Evolutionary conservation across 2,888 invertebrate genomes (phyloP).

Genomic region (Xestia rhomboidea): DNA sequence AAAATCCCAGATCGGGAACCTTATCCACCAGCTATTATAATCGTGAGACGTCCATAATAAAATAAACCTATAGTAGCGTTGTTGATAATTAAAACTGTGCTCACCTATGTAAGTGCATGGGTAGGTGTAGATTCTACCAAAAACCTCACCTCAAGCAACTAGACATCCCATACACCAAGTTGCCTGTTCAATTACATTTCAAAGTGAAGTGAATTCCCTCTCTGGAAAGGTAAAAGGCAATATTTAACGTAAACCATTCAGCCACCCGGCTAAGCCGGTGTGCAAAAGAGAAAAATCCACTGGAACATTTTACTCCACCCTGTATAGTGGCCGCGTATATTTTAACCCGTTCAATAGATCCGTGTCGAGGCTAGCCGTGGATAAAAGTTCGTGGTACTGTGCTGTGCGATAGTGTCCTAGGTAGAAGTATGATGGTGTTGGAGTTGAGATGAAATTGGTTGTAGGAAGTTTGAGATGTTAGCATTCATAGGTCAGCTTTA

Average conservation of each 20-base stretch:
- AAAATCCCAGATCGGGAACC: background rate
- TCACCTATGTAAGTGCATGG: background rate
- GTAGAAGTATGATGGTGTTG: background rate
- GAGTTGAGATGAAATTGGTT: background rate
- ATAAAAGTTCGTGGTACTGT: conserved; percentile 35
- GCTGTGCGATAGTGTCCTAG: background rate
- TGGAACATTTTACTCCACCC: conserved; percentile 57
- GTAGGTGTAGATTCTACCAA: background rate
- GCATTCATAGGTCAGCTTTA: background rate
- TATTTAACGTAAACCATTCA: conserved; percentile 73
- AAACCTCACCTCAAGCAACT: background rate
- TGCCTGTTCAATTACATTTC: conserved; percentile 62
- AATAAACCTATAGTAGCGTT: background rate
- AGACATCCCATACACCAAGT: conserved; percentile 35
- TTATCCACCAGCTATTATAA: background rate
- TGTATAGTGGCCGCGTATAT: conserved; percentile 59
- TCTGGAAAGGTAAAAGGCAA: conserved; percentile 71
- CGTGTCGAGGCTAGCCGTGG: conserved; percentile 45
- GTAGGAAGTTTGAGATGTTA: background rate
- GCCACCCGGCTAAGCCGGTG: conserved; percentile 57
- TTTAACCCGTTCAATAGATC: conserved; percentile 64
- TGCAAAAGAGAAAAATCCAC: conserved; percentile 65
- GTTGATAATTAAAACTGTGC: background rate
- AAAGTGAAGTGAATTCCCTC: conserved; percentile 59
- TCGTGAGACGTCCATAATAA: background rate